phyloP scores from a whole-genome alignment of 2,888 invertebrate species.

The Heteromurus nitidus region DNA sequence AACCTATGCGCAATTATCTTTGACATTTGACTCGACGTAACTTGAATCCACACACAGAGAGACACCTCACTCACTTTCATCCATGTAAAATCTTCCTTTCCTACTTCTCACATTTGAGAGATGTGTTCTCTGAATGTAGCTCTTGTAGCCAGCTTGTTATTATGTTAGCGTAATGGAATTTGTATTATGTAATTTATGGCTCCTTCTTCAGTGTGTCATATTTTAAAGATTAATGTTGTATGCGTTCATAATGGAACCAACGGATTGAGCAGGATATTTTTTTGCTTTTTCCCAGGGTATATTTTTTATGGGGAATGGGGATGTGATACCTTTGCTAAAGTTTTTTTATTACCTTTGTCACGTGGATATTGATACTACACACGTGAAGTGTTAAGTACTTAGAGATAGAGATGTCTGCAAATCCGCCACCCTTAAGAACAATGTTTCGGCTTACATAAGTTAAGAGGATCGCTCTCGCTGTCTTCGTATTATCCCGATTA shows the following conservation, averaged over 20 bases:
- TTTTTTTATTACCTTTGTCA: too few species aligned
- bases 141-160: neutral
- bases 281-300: too few species aligned
- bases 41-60: neutral
- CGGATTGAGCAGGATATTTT: conserved; percentile 41
- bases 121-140: neutral
- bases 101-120: neutral
- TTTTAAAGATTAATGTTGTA: conserved; percentile 39
- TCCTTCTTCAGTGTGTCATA: conserved; percentile 52
- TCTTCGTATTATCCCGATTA: neutral
- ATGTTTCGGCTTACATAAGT: neutral
- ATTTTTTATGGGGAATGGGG: too few species aligned
- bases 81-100: conserved; percentile 4
- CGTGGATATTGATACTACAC: too few species aligned
- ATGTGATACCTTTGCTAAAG: too few species aligned
- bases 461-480: too few species aligned
- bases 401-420: too few species aligned
- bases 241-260: conserved; percentile 35
- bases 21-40: conserved; percentile 56
- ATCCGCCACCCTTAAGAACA: too few species aligned
- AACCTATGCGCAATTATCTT: conserved; percentile 33
- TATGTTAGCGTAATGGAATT: conserved; percentile 35
- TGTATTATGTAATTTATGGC: conserved; percentile 49
- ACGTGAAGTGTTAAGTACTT: too few species aligned
- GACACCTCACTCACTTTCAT: conserved; percentile 42